Evolutionary conservation across 2,113 vertebrate genomes (phyloP).

Genomic region (Galeopterus variegatus): DNA sequence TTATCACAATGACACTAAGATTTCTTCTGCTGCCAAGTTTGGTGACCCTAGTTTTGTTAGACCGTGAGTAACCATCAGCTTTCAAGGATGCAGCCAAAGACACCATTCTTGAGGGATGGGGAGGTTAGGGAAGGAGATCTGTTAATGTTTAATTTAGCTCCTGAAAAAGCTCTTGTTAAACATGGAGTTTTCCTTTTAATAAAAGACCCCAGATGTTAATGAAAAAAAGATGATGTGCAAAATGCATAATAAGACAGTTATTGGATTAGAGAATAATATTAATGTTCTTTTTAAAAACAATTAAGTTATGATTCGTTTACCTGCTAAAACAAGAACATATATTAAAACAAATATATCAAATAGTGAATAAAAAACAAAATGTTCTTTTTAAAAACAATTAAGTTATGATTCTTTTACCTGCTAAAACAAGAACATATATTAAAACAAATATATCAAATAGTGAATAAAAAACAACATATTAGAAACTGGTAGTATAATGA

Average conservation of each 20-base stretch:
- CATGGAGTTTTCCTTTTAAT: slow-evolving; percentile 71
- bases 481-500: slow-evolving; percentile 87
- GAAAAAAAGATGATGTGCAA: slow-evolving; percentile 88
- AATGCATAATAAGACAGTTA: slow-evolving; percentile 87
- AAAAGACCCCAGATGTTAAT: slow-evolving; percentile 87
- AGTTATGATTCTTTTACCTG: slow-evolving; percentile 92
- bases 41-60: slow-evolving; percentile 87
- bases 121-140: slow-evolving; percentile 27
- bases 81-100: slow-evolving; percentile 87
- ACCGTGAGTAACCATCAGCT: slow-evolving; percentile 81
- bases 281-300: slow-evolving; percentile 85
- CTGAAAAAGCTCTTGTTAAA: slow-evolving; percentile 89
- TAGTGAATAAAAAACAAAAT: slow-evolving; percentile 87
- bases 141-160: slow-evolving; percentile 87
- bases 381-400: slow-evolving; percentile 86
- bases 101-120: slow-evolving; percentile 68
- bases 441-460: slow-evolving; percentile 91
- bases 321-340: slow-evolving; percentile 94
- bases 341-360: slow-evolving; percentile 92
- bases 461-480: slow-evolving; percentile 88
- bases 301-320: slow-evolving; percentile 92
- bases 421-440: slow-evolving; percentile 94
- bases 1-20: slow-evolving; percentile 70
- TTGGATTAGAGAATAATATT: slow-evolving; percentile 87
- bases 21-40: slow-evolving; percentile 91